Evolutionary conservation across 2,797 vertebrate species (phyloP), one percentile per base, ranked within the genome.

Genomic region (Podargus strigoides): DNA sequence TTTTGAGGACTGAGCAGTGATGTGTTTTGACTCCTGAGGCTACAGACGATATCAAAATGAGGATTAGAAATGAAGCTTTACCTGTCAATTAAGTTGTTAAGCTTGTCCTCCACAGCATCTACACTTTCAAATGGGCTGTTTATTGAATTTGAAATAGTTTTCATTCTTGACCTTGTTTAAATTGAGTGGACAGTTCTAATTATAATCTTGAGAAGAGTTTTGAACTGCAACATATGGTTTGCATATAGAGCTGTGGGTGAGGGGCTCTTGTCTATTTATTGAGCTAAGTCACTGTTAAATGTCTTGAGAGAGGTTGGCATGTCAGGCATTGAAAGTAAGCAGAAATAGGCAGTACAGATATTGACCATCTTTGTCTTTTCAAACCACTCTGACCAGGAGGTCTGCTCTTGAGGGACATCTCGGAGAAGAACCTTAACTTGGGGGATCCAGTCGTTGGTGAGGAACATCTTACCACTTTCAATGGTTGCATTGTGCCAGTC

Each of bases 151-250:
- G 92, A 94, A 96, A 96, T 96, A 95, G 94, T 94, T 96, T 94
- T 97, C 91, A 85, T 73, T 92, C 77, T 87, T 97, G 96, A 98
- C 97, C 95, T 97, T 94, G 70, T 95, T 97, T 95, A 96, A 97
- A 96, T 97, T 93, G 93, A 97, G 92, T 88, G 94, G 95, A 92
- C 95, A 97, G 88, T 96, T 97, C 97, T 97, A 97, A 97, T 97
- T 97, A 97, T 80, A 96, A 94, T 87, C 89, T 95, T 94, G 72
- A 94, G 92, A 93, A 94, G 92, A 93, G 76, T 90, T 94, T 95
- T 95, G 95, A 91, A 52, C 74, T 95, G 88, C 89, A 95, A 76
- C 97, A 97, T 96, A 97, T 97, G 96, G 96, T 97, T 98, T 97
- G 87, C 91, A 97, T 97, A 93, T 92, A 95, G 94, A 89, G 91